Percentiles rank a stretch among this genome's conserved stretches.
Evolutionary conservation across 2,113 vertebrate genomes (phyloP).

Genomic region (Callopanchax toddi): DNA sequence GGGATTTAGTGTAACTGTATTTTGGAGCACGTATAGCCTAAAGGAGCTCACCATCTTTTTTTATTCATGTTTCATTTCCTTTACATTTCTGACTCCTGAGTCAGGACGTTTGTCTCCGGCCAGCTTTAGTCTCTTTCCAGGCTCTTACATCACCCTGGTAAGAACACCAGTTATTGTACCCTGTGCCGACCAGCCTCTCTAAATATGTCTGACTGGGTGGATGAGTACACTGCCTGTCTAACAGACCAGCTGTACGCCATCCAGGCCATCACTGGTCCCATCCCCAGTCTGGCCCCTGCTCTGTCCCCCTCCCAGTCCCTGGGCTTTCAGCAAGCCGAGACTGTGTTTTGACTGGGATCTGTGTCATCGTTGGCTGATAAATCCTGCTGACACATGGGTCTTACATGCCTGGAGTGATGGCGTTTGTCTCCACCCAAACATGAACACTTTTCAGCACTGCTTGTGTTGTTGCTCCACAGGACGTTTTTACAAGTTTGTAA

Average conservation of each 20-base stretch:
- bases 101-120: conserved; percentile 8
- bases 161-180: conserved; percentile 55
- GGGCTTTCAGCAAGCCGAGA: conserved; percentile 32
- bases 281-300: conserved; percentile 26
- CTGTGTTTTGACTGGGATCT: conserved; percentile 75
- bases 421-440: conserved; percentile 36
- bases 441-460: conserved; percentile 6
- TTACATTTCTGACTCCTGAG: too few species aligned
- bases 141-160: conserved; percentile 51
- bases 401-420: conserved; percentile 47
- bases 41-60: too few species aligned
- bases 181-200: conserved; percentile 19
- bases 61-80: too few species aligned
- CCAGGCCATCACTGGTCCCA: conserved; percentile 51
- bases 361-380: conserved; percentile 75
- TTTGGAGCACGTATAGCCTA: too few species aligned
- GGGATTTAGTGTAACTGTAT: too few species aligned
- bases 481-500: too few species aligned
- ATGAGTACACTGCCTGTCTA: conserved; percentile 51
- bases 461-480: not conserved
- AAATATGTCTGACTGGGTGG: conserved; percentile 34
- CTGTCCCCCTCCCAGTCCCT: conserved; percentile 2
- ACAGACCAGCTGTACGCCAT: conserved; percentile 47
- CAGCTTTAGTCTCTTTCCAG: conserved; percentile 29
- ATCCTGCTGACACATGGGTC: conserved; percentile 68